Percentiles rank a stretch among this genome's conserved stretches.
These are phyloP conservation scores for Poecilobothrus nobilitatus DNA, from an alignment of 2,888 invertebrate species.

Conservation along the genomic window DNA sequence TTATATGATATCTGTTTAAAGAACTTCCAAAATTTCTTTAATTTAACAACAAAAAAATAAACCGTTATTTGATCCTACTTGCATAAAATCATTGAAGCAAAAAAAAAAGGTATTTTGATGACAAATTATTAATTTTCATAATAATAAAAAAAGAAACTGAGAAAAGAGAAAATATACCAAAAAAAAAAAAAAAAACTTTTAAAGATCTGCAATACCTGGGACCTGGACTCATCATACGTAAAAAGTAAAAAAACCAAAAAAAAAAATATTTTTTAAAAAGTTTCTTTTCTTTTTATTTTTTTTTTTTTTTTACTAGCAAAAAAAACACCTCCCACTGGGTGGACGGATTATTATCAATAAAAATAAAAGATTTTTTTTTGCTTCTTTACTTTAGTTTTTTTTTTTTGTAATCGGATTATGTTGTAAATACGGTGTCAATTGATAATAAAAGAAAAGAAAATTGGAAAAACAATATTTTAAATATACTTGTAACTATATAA, in stretches of 20 bases:
- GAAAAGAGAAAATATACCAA: background rate
- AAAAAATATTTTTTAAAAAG: no score
- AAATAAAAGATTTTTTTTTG: background rate
- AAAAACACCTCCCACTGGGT: background rate
- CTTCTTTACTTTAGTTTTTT: background rate
- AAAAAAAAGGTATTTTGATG: background rate
- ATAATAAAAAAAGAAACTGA: background rate
- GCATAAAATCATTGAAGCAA: background rate
- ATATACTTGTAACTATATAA: no score
- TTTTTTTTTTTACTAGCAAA: no score
- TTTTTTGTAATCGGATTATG: slow-evolving; percentile 1
- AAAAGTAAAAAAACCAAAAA: no score
- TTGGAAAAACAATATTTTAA: background rate
- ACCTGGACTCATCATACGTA: no score
- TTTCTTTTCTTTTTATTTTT: no score
- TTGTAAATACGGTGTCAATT: background rate
- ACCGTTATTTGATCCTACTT: background rate
- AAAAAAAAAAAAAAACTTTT: background rate
- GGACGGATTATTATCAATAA: background rate
- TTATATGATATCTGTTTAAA: background rate
- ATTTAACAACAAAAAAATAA: no score
- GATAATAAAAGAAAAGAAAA: background rate
- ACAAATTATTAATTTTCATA: background rate
- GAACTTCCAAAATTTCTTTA: background rate
- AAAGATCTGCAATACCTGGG: background rate